A percentile compares a stretch with the other conserved stretches of the same genome.
phyloP scores from a whole-genome alignment of 2,113 vertebrate genomes.

The Sarotherodon lohbergeri region DNA sequence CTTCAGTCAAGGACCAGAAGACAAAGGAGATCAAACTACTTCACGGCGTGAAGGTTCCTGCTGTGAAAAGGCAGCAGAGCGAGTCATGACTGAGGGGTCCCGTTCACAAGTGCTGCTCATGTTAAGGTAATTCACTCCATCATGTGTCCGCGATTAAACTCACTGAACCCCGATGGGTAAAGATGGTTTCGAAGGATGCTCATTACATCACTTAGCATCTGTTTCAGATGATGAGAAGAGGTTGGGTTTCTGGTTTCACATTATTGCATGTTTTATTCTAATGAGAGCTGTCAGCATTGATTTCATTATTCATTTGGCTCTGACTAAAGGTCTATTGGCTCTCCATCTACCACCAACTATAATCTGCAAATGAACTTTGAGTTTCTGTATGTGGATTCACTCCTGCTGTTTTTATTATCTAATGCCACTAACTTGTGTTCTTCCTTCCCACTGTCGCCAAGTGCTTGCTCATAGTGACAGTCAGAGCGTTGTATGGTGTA shows the following conservation, averaged over 20 bases:
- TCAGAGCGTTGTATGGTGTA: fast-evolving
- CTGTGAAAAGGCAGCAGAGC: background rate
- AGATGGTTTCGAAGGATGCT: background rate
- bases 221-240: background rate
- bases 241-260: background rate
- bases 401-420: background rate
- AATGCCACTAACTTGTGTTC: background rate
- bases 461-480: background rate
- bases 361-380: background rate
- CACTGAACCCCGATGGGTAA: fast-evolving
- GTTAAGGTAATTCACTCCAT: background rate
- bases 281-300: background rate
- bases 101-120: background rate
- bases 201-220: fast-evolving
- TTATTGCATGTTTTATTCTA: background rate
- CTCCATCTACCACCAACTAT: background rate
- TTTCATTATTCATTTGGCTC: background rate
- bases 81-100: background rate
- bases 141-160: background rate
- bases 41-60: background rate
- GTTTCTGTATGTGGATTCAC: background rate
- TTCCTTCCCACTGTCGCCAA: background rate
- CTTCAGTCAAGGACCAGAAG: background rate
- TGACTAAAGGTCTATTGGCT: background rate
- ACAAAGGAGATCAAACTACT: background rate